Evolutionary conservation across 1,140 invertebrate genomes (phyloP), one percentile per base, ranked within the genome.

Genomic region (Nasonia giraulti): DNA sequence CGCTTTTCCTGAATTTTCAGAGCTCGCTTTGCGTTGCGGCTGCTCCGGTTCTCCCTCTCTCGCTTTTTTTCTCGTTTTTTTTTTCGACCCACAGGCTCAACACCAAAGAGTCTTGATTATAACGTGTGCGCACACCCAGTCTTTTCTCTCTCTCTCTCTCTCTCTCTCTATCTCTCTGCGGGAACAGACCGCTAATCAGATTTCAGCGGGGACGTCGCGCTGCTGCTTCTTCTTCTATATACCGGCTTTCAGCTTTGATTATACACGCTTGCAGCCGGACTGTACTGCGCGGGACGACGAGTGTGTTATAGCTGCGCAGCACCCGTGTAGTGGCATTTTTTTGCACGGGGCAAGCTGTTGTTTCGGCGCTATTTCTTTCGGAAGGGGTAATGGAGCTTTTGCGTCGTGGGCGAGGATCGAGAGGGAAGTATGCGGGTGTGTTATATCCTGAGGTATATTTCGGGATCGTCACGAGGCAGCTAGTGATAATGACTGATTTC

Each of bases 81-180:
- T n/a, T 76, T n/a, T 76, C 40, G 33, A 33, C 74, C 37, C 20
- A 33, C 23, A 73, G 74, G 11, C 31, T 50, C 31, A 77, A 83
- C 62, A 31, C 73, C 74, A 83, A 83, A 77, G 47, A 76, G 55
- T 33, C 81, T 74, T 80, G 83, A 80, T 79, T 84, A 84, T 84
- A 74, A 80, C 68, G 20, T 40, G 62, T 17, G 66, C 62, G n/a
- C 31, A 4, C 40, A 17, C n/a, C 50, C 55, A 50, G 62, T 40
- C 44, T 62, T 31, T 68, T 68, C n/a, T 44, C 5, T 77, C 33
- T 37, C 33, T 37, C 3, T 37, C 33, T 37, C 23, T 66, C 17
- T 23, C n/a, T 44, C 5, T 77, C 33, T 37, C 33, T 37, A 0
- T 37, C 33, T 37, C 23, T 66, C 17, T 23, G 20, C 37, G 23